Base-by-base conservation (phyloP, 2,888 invertebrate genomes). In the Lycophotia porphyrea region DNA sequence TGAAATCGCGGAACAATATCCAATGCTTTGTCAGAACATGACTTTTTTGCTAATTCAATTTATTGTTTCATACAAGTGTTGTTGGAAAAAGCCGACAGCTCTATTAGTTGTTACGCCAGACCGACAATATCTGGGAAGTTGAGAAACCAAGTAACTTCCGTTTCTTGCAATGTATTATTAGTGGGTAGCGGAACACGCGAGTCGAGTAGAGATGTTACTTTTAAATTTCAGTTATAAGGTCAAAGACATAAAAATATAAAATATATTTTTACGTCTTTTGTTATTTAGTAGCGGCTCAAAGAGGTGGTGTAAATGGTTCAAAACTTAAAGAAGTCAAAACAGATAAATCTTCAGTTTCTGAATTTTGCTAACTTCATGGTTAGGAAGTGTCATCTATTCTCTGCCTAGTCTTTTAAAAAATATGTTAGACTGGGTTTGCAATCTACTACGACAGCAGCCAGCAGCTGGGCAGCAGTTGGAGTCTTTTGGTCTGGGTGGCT, bases 81-180 rank as follows among this genome's bases (percentile, higher is more conserved):
- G 58, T 67, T 66, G 31, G 61, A 65, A 82, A 86, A 80, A 80
- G 81, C 61, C 76, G 84, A 81, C 85, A 81, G 82, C 74, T 69
- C 64, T 71, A 77, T 74, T 44, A 68, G 67, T 52, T 55, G 81
- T 88, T 87, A 88, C 88, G 76, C 88, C 72, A 88, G 64, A 74
- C 82, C 70, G 79, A 79, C 81, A 89, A 85, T 87, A 83, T 88
- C 81, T 89, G 90, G 88, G 88, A 90, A 89, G 84, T 88, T 89
- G 71, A 77, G 81, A 76, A 85, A 88, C 66, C 85, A 69, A 71
- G 71, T 34, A 21, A 77, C 87, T 88, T 89, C 86, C 87, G 84
- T 81, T 84, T 66, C 61, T 74, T 76, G 78, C 73, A 61, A 52
- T 60, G 70, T 76, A 70, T 82, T 78, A 73, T 83, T 82, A 78